Evolutionary conservation across 2,797 vertebrate genomes (phyloP).

Genomic region (Gambelia wislizenii): DNA sequence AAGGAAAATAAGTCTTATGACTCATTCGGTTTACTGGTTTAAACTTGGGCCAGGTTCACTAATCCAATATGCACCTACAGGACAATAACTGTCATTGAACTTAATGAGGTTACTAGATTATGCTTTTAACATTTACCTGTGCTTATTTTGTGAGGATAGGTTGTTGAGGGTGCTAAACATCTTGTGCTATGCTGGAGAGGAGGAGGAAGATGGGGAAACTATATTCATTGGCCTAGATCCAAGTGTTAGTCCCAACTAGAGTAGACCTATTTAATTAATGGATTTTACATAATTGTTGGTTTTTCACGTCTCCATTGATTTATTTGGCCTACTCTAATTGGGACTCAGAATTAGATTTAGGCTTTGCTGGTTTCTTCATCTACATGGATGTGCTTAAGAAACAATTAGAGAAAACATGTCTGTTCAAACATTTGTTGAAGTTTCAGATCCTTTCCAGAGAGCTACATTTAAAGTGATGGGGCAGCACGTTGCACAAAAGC

Average conservation of each 20-base stretch:
- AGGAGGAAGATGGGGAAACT: background rate
- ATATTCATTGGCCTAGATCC: too few species aligned
- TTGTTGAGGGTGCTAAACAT: background rate
- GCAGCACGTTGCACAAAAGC: background rate
- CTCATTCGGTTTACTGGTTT: background rate
- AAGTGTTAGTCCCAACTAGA: too few species aligned
- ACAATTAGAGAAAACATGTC: background rate
- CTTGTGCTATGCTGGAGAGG: background rate
- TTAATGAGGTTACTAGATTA: background rate
- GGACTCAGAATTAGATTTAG: too few species aligned
- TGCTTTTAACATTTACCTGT: background rate
- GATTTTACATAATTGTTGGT: too few species aligned
- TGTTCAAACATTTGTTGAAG: background rate
- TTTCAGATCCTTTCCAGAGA: background rate
- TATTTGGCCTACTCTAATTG: too few species aligned
- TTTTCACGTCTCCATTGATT: too few species aligned
- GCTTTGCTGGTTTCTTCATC: background rate
- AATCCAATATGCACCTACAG: background rate
- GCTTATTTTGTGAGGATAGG: background rate
- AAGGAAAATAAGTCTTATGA: background rate
- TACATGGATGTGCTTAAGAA: background rate
- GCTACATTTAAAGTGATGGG: background rate
- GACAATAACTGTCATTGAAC: background rate
- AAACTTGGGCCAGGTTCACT: background rate
- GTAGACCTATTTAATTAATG: too few species aligned